A percentile compares a stretch with the other conserved stretches of the same genome.
Conservation (phyloP, 2,888 invertebrate genomes). For the Drosophila quasianomalipes region DNA sequence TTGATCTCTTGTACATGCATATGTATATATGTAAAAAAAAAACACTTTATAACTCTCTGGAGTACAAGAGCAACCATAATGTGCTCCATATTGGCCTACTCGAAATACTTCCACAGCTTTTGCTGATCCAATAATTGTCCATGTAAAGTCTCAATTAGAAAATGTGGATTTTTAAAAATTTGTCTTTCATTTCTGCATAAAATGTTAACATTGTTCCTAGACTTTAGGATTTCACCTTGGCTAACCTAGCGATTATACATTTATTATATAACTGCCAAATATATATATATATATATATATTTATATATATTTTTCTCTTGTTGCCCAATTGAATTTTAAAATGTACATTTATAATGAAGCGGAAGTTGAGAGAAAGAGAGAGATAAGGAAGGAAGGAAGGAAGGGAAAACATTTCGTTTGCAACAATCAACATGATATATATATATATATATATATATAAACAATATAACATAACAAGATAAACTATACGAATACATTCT, state of each 20-base stretch:
- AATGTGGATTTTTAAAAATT: slow-evolving; percentile 42
- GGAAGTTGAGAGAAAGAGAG: not conserved
- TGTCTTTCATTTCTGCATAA: slow-evolving; percentile 51
- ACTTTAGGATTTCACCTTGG: slow-evolving; percentile 76
- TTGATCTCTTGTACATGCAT: slow-evolving; percentile 25
- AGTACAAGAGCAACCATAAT: slow-evolving; percentile 17
- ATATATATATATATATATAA: slow-evolving; percentile 15
- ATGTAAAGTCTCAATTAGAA: slow-evolving; percentile 56
- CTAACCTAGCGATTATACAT: slow-evolving; percentile 31
- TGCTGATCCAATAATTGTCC: slow-evolving; percentile 40
- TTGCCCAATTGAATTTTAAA: not conserved
- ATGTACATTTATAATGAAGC: not conserved
- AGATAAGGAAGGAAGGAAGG: not conserved
- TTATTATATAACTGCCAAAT: slow-evolving; percentile 13
- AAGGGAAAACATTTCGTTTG: slow-evolving; percentile 1
- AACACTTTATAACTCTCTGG: slow-evolving; percentile 1
- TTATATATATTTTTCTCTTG: not conserved
- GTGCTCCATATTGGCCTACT: slow-evolving; percentile 8
- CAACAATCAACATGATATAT: slow-evolving; percentile 23
- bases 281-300: not conserved
- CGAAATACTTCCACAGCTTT: slow-evolving; percentile 21
- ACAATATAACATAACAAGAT: slow-evolving; percentile 26
- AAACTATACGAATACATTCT: slow-evolving; percentile 28
- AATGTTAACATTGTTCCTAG: slow-evolving; percentile 80
- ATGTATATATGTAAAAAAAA: slow-evolving; percentile 19